Evolutionary conservation across 2,888 invertebrate genomes (phyloP), one percentile per base, ranked within the genome.

Genomic region (Chouioia cunea): DNA sequence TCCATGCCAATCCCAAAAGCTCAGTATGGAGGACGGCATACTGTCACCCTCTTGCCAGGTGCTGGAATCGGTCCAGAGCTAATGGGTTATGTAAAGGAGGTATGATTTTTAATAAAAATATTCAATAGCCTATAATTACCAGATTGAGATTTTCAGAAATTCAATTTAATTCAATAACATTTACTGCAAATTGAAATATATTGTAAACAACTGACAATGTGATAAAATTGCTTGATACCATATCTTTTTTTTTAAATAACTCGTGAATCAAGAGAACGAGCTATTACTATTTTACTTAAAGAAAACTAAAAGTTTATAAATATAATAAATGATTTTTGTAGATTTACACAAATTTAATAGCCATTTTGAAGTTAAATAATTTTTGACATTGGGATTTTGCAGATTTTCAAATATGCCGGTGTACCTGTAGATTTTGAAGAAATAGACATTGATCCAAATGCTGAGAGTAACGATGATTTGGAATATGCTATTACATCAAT

Each of bases 1-100:
- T 79, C 83, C 57, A 82, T 81, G 81, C 80, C 80, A 14, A 91
- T 92, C 77, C 92, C 92, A 4, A 89, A 90, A 79, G 95, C 95
- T 14, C 92, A 94, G 78, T 99, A 98, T 88, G 98, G 98, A 71
- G 99, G 99, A 60, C 90, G 97, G 74, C 95, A 97, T 87, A 95
- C 96, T 50, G 97, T 98, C 20, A 95, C 97, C 14, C 93, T 97
- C 90, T 88, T 99, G 65, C 97, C 98, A 65, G 99, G 99, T 52
- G 97, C 97, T 84, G 99, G 99, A 50, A 98, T 99, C 81, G 99
- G 98, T 0, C 97, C 97, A 0, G 99, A 99, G 85, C 89, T 97
- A 77, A 96, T 98, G 93, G 89, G 89, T 74, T 95, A 97, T 86
- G 94, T 99, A 54, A 92, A 93, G 79, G 95, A 97, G 79, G 93